Conservation (phyloP, 2,113 vertebrate species). For the Aphelocoma coerulescens region DNA sequence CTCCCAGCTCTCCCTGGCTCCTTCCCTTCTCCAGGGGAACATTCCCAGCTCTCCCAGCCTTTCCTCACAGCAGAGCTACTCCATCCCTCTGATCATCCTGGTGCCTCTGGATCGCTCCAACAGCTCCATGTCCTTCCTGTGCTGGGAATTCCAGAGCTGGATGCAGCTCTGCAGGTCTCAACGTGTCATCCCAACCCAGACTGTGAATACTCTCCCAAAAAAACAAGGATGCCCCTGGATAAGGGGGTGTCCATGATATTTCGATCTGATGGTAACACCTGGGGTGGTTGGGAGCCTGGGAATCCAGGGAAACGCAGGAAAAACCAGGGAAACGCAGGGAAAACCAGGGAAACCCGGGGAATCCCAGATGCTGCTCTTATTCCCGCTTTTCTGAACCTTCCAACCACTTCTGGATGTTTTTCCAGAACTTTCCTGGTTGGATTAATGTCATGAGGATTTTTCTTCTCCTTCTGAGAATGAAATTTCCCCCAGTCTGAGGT, state of each 20-base stretch:
- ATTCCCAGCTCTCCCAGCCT: neutral
- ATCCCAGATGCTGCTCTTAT: neutral
- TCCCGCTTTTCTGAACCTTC: neutral
- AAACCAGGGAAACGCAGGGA: neutral
- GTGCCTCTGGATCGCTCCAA: neutral
- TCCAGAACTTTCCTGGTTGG: neutral
- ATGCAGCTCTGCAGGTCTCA: neutral
- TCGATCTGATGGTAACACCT: fast-evolving
- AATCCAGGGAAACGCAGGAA: neutral
- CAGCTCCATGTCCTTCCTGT: neutral
- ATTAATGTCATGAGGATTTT: neutral
- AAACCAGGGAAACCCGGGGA: neutral
- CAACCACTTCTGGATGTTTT: neutral
- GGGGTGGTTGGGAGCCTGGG: neutral
- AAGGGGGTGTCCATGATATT: neutral
- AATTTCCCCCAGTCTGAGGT: fast-evolving
- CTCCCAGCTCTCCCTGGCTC: too few relatives aligned
- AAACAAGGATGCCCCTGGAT: neutral
- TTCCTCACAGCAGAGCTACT: neutral
- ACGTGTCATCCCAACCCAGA: neutral
- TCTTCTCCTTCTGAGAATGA: neutral
- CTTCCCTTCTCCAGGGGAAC: neutral
- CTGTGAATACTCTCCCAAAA: fast-evolving
- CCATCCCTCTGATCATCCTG: neutral
- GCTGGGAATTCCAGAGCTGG: neutral